These are phyloP conservation scores for Hydrolagus colliei DNA, from an alignment of 2,797 vertebrate genomes.

Conservation along the genomic window DNA sequence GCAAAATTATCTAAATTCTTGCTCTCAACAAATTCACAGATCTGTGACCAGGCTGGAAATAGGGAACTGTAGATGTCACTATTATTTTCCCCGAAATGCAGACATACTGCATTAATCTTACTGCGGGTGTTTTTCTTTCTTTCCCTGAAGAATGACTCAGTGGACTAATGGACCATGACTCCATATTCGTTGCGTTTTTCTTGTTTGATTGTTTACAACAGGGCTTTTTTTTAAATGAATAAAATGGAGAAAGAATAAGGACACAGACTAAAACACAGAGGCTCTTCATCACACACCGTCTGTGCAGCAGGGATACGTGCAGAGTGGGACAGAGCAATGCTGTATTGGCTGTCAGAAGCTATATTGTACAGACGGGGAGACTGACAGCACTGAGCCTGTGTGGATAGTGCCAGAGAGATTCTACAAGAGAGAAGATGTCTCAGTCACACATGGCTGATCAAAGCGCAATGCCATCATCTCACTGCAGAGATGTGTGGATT, in stretches of 20 bases:
- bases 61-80: not conserved
- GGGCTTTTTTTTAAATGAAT: conserved; percentile 5
- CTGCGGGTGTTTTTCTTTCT: not conserved
- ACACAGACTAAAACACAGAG: not conserved
- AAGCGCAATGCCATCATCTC: too few relatives aligned
- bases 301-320: too few relatives aligned
- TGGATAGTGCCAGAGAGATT: not conserved
- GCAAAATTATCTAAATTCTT: not conserved
- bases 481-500: too few relatives aligned
- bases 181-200: not conserved
- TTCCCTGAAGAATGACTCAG: not conserved
- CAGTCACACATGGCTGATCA: too few relatives aligned
- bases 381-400: not conserved
- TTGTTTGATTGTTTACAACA: not conserved
- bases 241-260: not conserved
- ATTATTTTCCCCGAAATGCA: not conserved
- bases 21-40: not conserved
- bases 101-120: not conserved
- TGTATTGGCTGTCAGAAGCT: not conserved
- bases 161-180: conserved; percentile 16
- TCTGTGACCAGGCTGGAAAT: not conserved
- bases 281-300: too few relatives aligned
- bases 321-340: not conserved
- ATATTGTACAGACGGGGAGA: not conserved
- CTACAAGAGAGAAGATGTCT: too few relatives aligned